Percentiles rank a stretch among this genome's conserved stretches.
Conservation (phyloP, 2,797 vertebrate species). For the Acanthurus lineatus region DNA sequence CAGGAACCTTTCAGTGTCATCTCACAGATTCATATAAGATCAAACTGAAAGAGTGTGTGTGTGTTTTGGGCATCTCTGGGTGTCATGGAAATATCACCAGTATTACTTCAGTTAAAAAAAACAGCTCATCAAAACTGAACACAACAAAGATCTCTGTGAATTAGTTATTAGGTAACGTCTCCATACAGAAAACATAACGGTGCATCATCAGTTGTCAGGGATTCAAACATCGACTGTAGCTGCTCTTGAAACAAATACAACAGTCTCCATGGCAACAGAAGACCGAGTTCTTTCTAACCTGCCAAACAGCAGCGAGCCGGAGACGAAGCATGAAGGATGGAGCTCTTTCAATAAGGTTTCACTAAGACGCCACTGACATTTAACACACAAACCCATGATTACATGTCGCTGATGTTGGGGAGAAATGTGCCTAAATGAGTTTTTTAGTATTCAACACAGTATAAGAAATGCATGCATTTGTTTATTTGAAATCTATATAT, state of each 20-base stretch:
- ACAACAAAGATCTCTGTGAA: not conserved
- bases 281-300: conserved; percentile 64
- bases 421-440: conserved; percentile 6
- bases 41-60: not conserved
- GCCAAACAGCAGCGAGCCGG: conserved; percentile 61
- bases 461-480: not conserved
- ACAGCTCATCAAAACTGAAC: too few species aligned
- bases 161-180: conserved; percentile 6
- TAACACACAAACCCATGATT: conserved; percentile 12
- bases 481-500: not conserved
- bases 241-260: conserved; percentile 58
- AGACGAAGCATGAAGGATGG: conserved; percentile 56
- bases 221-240: conserved; percentile 56
- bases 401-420: not conserved
- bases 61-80: not conserved
- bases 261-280: conserved; percentile 83
- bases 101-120: too few species aligned
- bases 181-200: not conserved
- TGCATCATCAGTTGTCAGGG: conserved; percentile 54
- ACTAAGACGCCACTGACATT: conserved; percentile 55
- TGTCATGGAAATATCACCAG: too few species aligned
- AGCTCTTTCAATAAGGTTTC: conserved; percentile 69
- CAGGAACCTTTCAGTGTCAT: conserved; percentile 36
- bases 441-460: not conserved
- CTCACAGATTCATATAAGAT: conserved; percentile 27